Evolutionary conservation across 2,888 invertebrate species (phyloP), one percentile per base, ranked within the genome.

Genomic region (Calliphora vomitoria): DNA sequence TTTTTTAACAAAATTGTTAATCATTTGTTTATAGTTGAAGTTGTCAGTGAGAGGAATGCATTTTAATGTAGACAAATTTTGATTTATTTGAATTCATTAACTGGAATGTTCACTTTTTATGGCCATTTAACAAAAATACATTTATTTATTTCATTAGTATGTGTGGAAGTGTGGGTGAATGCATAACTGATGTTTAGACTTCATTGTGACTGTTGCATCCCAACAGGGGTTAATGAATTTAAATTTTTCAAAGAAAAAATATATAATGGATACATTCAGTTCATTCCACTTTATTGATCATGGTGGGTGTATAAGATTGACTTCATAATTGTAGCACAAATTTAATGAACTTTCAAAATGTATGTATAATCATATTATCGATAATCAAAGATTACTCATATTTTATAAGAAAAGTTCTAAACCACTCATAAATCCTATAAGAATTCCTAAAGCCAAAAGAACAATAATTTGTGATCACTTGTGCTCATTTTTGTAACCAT

Each of bases 61-160:
- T 25, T 69, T 47, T 8, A 44, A 47, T 69, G 47, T 31, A 25
- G 44, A 31, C 47, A 69, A 25, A 69, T 69, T n/a, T 13, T 25
- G 68, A 69, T 69, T 69, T 69, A 69, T 69, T 50, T 8, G 8
- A 44, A 18, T n/a, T 47, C 47, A 50, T 69, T 69, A 50, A 20
- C 68, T 69, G 31, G 68, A 50, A 47, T 47, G 25, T 68, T 8
- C 13, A 20, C 15, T 41, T 25, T 47, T 68, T 25, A 47, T 69
- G 15, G 68, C 0, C 18, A 47, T 69, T 47, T 25, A 69, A 13
- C 20, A 25, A 58, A 20, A 55, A 15, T 1, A 8, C 10, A 58
- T 20, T 58, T 25, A 64, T 47, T 41, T 41, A 20, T 10, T 55
- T 55, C 1, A 20, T 55, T 10, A 10, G 20, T 55, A 20, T 10